phyloP scores from a whole-genome alignment of 1,140 invertebrate genomes.

The Periplaneta americana region DNA sequence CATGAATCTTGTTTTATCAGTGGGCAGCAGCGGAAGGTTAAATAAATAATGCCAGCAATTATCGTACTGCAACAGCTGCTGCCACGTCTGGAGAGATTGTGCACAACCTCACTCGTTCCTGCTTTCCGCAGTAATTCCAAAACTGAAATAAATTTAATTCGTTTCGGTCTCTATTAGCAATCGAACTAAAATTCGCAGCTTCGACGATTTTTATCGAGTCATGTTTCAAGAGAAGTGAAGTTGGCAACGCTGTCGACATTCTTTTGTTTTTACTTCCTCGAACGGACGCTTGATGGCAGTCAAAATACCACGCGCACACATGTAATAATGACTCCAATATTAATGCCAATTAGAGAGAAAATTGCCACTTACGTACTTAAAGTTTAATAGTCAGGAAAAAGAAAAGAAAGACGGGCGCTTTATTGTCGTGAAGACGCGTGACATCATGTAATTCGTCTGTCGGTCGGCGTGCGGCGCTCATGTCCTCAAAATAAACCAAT shows the following conservation, averaged over 20 bases:
- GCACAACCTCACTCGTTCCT: neutral
- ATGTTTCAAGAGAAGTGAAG: neutral
- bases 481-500: too few species aligned
- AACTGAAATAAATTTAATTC: too few species aligned
- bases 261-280: neutral
- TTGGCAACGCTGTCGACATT: neutral
- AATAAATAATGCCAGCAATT: neutral
- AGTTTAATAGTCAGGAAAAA: neutral
- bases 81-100: neutral
- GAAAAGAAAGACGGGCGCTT: neutral
- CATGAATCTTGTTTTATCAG: neutral
- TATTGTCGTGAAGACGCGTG: neutral
- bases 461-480: neutral
- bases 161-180: too few species aligned
- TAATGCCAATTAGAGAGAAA: conserved; percentile 2
- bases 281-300: neutral
- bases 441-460: neutral
- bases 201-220: neutral
- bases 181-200: too few species aligned
- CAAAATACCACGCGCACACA: conserved; percentile 7
- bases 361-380: conserved; percentile 9
- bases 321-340: neutral
- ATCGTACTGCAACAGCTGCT: neutral
- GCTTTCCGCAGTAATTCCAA: neutral
- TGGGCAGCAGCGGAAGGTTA: neutral